Evolutionary conservation across 2,888 invertebrate species (phyloP).

Genomic region (Rotaria sp.): DNA sequence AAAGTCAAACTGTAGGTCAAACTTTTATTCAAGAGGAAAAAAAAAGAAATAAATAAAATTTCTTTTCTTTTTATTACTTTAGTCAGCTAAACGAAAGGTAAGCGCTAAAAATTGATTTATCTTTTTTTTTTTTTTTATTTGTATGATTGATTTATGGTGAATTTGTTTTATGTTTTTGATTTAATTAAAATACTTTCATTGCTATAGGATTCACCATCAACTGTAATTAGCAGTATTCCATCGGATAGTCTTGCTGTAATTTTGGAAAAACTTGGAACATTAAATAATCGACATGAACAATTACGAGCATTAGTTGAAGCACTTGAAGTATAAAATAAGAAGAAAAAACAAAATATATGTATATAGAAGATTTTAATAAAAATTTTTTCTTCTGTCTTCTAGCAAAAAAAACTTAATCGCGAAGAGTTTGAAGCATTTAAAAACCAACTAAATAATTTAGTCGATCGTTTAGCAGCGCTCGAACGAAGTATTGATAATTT

Average conservation of each 20-base stretch:
- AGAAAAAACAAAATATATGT: background rate
- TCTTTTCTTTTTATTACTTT: too few species aligned
- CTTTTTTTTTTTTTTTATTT: too few species aligned
- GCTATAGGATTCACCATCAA: background rate
- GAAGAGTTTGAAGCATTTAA: background rate
- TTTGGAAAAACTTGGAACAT: conserved; percentile 32
- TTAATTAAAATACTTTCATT: background rate
- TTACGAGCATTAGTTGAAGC: conserved; percentile 31
- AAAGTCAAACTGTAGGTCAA: background rate
- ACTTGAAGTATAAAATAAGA: conserved; percentile 25
- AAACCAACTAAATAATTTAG: background rate
- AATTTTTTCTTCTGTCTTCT: background rate
- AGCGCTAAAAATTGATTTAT: too few species aligned
- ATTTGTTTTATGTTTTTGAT: background rate
- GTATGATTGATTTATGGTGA: too few species aligned
- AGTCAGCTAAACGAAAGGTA: too few species aligned
- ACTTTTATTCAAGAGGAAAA: background rate
- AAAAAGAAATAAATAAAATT: too few species aligned
- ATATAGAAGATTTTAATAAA: too few species aligned
- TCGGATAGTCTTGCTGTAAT: conserved; percentile 10
- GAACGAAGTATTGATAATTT: background rate
- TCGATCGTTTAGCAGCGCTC: background rate
- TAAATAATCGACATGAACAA: conserved; percentile 38
- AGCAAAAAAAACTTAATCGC: conserved; percentile 9
- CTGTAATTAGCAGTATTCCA: background rate